Conservation (phyloP, 2,888 invertebrate genomes). For the Platypus cylindrus region DNA sequence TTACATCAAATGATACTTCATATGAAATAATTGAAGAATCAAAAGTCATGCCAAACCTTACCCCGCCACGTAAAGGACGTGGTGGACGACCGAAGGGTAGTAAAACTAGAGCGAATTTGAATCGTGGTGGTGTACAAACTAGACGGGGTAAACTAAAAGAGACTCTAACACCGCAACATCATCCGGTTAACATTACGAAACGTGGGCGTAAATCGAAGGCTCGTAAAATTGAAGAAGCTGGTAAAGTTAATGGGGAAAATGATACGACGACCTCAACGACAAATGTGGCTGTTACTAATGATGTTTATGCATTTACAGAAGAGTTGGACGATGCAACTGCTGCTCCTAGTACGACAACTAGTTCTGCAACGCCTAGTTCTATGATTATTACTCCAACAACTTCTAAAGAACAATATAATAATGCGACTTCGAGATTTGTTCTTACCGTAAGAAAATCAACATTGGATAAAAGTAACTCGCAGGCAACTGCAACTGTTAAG, state of each 20-base stretch:
- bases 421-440: constrained; percentile 66
- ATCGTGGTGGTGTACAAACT: constrained; percentile 41
- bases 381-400: too few species aligned
- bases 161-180: constrained; percentile 20
- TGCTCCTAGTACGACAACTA: too few species aligned
- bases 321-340: constrained; percentile 68
- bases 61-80: constrained; percentile 25
- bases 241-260: constrained; percentile 40
- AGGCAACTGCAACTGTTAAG: constrained; percentile 36
- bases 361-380: too few species aligned
- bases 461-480: constrained; percentile 26
- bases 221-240: constrained; percentile 42
- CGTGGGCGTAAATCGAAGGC: constrained; percentile 40
- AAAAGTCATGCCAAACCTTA: constrained; percentile 11
- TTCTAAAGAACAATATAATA: too few species aligned
- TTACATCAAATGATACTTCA: constrained; percentile 26
- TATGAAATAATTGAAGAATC: constrained; percentile 8
- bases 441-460: constrained; percentile 67
- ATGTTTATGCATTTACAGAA: constrained; percentile 84
- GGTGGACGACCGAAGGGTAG: constrained; percentile 26
- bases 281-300: constrained; percentile 50
- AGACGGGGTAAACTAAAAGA: constrained; percentile 32
- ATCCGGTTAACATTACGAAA: constrained; percentile 27
- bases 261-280: too few species aligned
- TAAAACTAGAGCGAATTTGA: constrained; percentile 18